Conservation (phyloP, 1,140 invertebrate species). For the Arctopsyche grandis region DNA sequence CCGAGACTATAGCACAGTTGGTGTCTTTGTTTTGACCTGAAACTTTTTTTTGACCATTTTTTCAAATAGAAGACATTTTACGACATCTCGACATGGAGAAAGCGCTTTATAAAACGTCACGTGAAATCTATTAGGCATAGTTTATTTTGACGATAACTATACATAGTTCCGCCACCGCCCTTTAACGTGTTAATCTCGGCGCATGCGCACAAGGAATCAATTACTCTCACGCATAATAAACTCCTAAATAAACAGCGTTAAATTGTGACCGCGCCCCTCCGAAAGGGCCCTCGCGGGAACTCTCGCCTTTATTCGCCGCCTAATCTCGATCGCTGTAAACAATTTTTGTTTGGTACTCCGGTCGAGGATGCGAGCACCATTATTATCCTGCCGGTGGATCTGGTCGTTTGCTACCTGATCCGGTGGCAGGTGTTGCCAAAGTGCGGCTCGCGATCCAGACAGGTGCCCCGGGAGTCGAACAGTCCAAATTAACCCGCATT, state of each 20-base stretch:
- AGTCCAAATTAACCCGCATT: not conserved
- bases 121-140: not conserved
- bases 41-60: no score
- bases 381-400: not conserved
- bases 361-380: not conserved
- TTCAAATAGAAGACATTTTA: no score
- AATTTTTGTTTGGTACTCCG: not conserved
- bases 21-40: no score
- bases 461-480: not conserved
- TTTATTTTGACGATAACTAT: not conserved
- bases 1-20: no score
- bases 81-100: no score
- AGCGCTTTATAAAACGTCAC: no score
- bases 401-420: not conserved
- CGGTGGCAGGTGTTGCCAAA: not conserved
- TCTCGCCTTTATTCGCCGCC: not conserved
- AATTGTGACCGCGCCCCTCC: not conserved
- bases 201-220: slow-evolving; percentile 2
- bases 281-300: not conserved
- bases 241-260: slow-evolving; percentile 21
- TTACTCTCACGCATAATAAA: slow-evolving; percentile 3
- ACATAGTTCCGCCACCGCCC: not conserved
- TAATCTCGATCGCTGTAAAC: slow-evolving; percentile 12
- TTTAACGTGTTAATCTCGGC: not conserved
- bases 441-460: not conserved